Evolutionary conservation across 1,140 invertebrate species (phyloP).

Genomic region (Diprion similis): DNA sequence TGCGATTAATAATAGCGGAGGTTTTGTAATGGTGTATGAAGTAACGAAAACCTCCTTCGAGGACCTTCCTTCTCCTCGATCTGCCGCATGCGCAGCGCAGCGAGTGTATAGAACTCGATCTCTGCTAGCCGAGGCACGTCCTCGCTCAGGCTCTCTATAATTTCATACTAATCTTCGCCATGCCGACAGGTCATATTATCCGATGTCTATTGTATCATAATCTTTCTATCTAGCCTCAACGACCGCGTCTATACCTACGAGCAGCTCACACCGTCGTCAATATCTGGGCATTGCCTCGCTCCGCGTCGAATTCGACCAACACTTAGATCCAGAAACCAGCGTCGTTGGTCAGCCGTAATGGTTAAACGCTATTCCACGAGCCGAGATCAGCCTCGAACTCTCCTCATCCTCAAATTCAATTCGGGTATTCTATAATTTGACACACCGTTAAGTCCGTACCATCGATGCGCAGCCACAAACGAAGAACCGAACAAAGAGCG

Average conservation of each 20-base stretch:
- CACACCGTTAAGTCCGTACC: background rate
- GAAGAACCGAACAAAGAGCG: background rate
- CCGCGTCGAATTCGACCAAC: background rate
- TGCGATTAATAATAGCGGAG: background rate
- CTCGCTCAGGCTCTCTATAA: constrained; percentile 45
- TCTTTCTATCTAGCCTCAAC: constrained; percentile 51
- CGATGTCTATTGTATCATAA: constrained; percentile 52
- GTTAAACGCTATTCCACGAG: constrained; percentile 6
- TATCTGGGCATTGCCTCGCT: background rate
- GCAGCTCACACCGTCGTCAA: background rate
- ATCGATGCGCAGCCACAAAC: background rate
- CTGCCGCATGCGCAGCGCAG: too few relatives aligned
- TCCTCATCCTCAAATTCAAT: background rate
- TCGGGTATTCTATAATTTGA: constrained; percentile 2
- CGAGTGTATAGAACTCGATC: background rate
- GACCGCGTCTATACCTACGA: background rate
- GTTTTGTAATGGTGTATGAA: background rate
- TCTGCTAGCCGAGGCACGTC: constrained; percentile 38
- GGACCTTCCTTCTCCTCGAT: background rate
- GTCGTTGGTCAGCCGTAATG: constrained; percentile 16
- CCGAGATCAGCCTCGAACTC: background rate
- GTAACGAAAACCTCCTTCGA: background rate
- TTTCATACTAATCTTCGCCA: constrained; percentile 52
- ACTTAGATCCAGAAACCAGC: background rate
- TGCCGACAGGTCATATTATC: constrained; percentile 48